Evolutionary conservation across 2,113 vertebrate species (phyloP), one percentile per base, ranked within the genome.

Genomic region (Trochalopteron elliotii): DNA sequence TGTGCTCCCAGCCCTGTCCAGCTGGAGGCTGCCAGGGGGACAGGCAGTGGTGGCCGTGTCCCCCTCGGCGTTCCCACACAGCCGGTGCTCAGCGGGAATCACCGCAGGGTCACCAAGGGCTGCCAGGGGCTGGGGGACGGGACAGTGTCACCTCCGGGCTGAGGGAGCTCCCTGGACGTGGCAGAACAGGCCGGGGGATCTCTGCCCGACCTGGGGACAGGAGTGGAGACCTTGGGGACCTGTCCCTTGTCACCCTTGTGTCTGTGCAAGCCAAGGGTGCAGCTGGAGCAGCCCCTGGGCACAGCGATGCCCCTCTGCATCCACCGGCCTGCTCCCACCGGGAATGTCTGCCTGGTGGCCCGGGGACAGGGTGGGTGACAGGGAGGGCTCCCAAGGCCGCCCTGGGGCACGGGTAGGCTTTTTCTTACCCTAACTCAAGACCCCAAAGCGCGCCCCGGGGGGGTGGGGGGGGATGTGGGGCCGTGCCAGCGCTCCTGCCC

Each of bases 241-340:
- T 8, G 16, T 71, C 49, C 35, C 42, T 27, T 59, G 53, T 33
- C 70, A 42, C 52, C 9, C 2, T 53, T 4, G 50, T 37, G 28
- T 5, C 72, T 0, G 0, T 35, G 12, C 35, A 15, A 64, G 60
- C 59, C 44, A 17, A 0, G 0, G 3, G 28, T 39, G 75, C n/a
- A 22, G 78, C 67, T 19, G 42, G 28, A 57, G 70, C 59, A 68
- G 21, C 53, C 15, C 6, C 74, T 0, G 10, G 86, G 28, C 71
- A 67, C 22, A 71, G 39, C 1, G 7, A 5, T 53, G 55, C 49
- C 47, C 28, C 63, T 12, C 60, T 44, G 45, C 39, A 30, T 15
- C 44, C 15, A 0, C 44, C 44, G 21, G 44, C 35, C 65, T 6
- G 5, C 17, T 77, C 69, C 64, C 2, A 0, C 28, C 0, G 1